Evolutionary conservation across 2,888 invertebrate species (phyloP).

Genomic region (Papilio elwesi): DNA sequence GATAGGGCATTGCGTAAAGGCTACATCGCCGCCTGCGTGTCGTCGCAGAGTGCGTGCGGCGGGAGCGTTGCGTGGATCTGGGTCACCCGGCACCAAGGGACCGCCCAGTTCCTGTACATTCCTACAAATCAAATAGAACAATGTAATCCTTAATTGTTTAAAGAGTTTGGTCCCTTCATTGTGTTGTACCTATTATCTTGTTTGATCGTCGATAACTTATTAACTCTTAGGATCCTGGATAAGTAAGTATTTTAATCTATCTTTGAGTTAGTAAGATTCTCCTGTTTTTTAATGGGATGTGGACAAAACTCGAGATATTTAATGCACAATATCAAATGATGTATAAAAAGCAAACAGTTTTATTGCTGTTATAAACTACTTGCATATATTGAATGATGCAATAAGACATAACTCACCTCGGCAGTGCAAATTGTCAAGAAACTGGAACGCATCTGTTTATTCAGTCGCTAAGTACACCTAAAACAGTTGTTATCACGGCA

Average conservation of each 20-base stretch:
- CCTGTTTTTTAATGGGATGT: neutral
- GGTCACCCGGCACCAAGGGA: constrained; percentile 39
- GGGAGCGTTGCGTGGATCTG: constrained; percentile 31
- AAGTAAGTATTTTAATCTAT: too few relatives aligned
- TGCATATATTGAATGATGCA: constrained; percentile 8
- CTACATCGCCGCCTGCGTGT: constrained; percentile 14
- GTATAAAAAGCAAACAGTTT: neutral
- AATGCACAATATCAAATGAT: constrained; percentile 1
- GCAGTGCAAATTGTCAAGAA: constrained; percentile 37
- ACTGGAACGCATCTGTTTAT: constrained; percentile 39
- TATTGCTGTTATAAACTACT: constrained; percentile 4
- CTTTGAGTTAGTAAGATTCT: too few relatives aligned
- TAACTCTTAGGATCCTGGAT: neutral
- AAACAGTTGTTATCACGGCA: constrained; percentile 37
- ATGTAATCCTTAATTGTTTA: constrained; percentile 11
- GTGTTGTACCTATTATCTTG: neutral
- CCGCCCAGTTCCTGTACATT: constrained; percentile 18
- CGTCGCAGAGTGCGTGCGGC: constrained; percentile 31
- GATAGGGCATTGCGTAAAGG: constrained; percentile 27
- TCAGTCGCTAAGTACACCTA: constrained; percentile 37
- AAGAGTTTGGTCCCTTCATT: constrained; percentile 13
- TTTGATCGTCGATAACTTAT: constrained; percentile 1
- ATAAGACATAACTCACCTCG: constrained; percentile 28
- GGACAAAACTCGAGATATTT: neutral
- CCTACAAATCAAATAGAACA: constrained; percentile 9